Evolutionary conservation across 2,888 invertebrate genomes (phyloP), one percentile per base, ranked within the genome.

Genomic region (Diogma glabrata): DNA sequence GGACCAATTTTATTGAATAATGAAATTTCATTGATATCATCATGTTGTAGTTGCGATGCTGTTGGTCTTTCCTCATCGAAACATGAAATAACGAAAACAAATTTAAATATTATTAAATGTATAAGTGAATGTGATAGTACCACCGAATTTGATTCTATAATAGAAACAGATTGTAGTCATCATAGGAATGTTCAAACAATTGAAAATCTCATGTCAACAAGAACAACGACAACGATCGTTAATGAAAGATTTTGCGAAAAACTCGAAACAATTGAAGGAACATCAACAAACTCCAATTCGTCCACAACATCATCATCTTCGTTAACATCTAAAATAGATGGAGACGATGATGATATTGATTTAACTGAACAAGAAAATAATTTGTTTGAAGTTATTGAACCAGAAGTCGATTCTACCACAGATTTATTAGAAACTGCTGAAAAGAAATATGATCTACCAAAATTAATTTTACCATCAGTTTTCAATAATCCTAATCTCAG

Each of bases 101-200:
- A n/a, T 33, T 51, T 51, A 43, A 56, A 54, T 53, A 48, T 55
- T 20, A 55, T 55, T 3, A 60, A 57, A 49, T 58, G 59, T 38
- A 53, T 60, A 19, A 59, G 57, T 6, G 61, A 61, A 55, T 61
- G 61, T 50, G 60, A 60, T 46, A 61, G 61, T 53, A 60, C 61
- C 52, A 61, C 61, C 2, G 60, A 58, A 47, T 59, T 57, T 40
- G 57, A 59, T 28, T 53, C 54, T 28, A 47, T 26, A 9, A 22
- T 28, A 47, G 28, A 47, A 22, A 50, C 19, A 20, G 30, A 52
- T 46, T 30, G 26, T 23, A n/a, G n/a, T n/a, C n/a, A n/a, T n/a
- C n/a, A n/a, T n/a, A n/a, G n/a, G n/a, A n/a, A n/a, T n/a, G n/a
- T n/a, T n/a, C n/a, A n/a, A n/a, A n/a, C n/a, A n/a, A n/a, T n/a